phyloP scores from a whole-genome alignment of 2,888 invertebrate genomes.

The Operophtera brumata region DNA sequence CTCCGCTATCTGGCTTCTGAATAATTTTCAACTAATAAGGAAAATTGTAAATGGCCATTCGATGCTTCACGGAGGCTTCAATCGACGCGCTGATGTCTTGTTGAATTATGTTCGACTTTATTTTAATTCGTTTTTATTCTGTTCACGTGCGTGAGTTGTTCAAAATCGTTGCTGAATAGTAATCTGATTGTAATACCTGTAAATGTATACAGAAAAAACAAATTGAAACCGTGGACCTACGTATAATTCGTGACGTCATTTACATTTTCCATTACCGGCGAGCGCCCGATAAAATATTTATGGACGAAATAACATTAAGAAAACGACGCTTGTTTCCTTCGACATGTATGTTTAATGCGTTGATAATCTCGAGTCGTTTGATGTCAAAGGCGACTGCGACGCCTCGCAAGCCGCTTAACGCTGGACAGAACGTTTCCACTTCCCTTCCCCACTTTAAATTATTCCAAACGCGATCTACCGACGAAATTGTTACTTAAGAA shows the following conservation, averaged over 20 bases:
- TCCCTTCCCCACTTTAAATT: constrained; percentile 48
- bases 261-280: constrained; percentile 66
- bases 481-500: constrained; percentile 66
- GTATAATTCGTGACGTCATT: constrained; percentile 51
- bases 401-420: constrained; percentile 57
- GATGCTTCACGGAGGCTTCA: constrained; percentile 46
- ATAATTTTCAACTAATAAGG: constrained; percentile 77
- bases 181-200: constrained; percentile 20
- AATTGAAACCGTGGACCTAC: constrained; percentile 33
- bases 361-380: constrained; percentile 66
- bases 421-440: constrained; percentile 43
- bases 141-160: not conserved
- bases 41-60: constrained; percentile 74
- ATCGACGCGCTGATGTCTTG: constrained; percentile 15
- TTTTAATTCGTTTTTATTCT: not conserved
- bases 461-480: constrained; percentile 56
- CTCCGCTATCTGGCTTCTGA: constrained; percentile 64
- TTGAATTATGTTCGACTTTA: not conserved
- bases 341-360: constrained; percentile 72
- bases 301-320: constrained; percentile 70
- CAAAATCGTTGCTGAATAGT: constrained; percentile 17
- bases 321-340: constrained; percentile 60
- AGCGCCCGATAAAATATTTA: constrained; percentile 66
- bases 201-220: constrained; percentile 25
- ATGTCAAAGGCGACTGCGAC: constrained; percentile 58